Conservation (phyloP, 2,113 vertebrate species). For the Accipiter virgatus region DNA sequence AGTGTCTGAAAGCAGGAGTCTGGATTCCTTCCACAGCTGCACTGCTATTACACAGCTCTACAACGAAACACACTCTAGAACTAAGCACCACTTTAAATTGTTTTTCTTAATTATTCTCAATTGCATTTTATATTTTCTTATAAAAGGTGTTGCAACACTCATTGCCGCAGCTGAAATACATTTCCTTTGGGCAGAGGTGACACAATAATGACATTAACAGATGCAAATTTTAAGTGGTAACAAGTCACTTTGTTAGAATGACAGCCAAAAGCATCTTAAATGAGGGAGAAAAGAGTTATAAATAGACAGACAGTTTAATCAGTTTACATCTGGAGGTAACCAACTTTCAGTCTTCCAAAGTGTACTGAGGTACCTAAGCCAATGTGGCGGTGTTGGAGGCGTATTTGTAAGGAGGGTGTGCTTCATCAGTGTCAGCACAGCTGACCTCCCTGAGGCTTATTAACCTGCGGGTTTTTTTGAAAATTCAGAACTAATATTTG, state of each 20-base stretch:
- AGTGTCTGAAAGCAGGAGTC: not conserved
- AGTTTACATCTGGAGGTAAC: not conserved
- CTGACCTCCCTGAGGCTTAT: not conserved
- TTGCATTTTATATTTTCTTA: not conserved
- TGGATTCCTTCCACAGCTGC: not conserved
- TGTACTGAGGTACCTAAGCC: not conserved
- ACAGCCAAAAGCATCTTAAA: not conserved
- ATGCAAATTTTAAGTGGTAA: not conserved
- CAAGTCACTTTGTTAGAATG: not conserved
- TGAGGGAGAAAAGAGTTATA: not conserved
- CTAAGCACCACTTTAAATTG: not conserved
- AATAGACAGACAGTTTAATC: not conserved
- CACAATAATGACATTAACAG: not conserved
- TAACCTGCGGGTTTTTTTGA: not conserved
- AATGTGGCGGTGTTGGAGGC: not conserved
- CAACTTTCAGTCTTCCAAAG: not conserved
- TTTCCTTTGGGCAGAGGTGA: not conserved
- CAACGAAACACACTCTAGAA: not conserved
- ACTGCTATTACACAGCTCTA: not conserved
- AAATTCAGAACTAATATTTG: not conserved
- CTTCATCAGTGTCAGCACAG: not conserved
- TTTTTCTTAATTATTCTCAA: not conserved
- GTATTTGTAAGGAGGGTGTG: not conserved
- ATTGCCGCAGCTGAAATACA: accelerated
- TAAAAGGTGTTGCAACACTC: not conserved